Evolutionary conservation across 2,113 vertebrate genomes (phyloP), one percentile per base, ranked within the genome.

Genomic region (Dicrurus megarhynchus): DNA sequence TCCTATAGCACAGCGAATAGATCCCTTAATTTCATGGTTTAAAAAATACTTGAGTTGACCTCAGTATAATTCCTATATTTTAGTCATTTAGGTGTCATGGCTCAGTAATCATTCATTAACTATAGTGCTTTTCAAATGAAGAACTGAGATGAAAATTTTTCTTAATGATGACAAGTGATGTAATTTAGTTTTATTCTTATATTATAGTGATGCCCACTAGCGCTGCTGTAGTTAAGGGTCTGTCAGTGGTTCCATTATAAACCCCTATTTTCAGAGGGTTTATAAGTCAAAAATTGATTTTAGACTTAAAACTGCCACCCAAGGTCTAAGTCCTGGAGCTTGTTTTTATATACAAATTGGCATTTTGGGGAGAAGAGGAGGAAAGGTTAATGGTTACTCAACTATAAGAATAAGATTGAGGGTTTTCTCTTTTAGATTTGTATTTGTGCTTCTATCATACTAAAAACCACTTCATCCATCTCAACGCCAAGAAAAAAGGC

Each of bases 141-240:
- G 97, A 98, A 97, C 73, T 59, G 97, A 98, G 97, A 98, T 97
- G 98, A 97, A 98, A 97, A 97, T 97, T 97, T 97, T 97, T 98
- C 97, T 97, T 98, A 98, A 98, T 97, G 97, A 98, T 98, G 98
- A 98, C 98, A 98, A 97, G 98, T 97, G 98, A 97, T 97, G 95
- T 97, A 97, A 98, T 98, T 98, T 98, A 97, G 96, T 96, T 98
- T 98, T 98, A 97, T 98, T 97, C 97, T 74, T 96, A 76, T 92
- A 83, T 87, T 94, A 94, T 84, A 85, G 84, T 91, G 95, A 96
- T 97, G 96, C 97, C 97, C 60, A 33, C 67, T 96, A 97, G 98
- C 96, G 91, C 91, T 96, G 3, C 97, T n/a, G 30, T 67, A 94
- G 95, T 96, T 95, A 71, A 93, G 94, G 94, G 94, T 97, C 97